Evolutionary conservation across 2,797 vertebrate genomes (phyloP).

Genomic region (Cetoscarus ocellatus): DNA sequence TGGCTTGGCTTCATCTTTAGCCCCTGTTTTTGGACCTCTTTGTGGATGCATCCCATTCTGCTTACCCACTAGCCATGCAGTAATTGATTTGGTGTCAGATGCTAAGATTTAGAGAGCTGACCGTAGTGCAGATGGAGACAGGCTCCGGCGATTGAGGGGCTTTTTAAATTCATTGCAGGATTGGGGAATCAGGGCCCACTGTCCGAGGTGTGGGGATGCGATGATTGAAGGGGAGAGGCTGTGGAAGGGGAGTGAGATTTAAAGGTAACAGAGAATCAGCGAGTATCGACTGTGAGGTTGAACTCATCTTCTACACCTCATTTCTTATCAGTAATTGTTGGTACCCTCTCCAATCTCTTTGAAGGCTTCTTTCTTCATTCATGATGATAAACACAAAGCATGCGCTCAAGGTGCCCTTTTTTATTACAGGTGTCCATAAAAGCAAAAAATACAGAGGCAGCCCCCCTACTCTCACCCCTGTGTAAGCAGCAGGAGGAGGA

Average conservation of each 20-base stretch:
- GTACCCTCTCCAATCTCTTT: constrained; percentile 13
- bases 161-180: constrained; percentile 74
- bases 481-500: constrained; percentile 33
- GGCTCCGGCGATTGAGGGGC: constrained; percentile 64
- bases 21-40: constrained; percentile 64
- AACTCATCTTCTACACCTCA: constrained; percentile 30
- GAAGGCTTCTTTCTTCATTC: constrained; percentile 26
- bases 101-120: constrained; percentile 78
- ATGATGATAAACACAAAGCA: constrained; percentile 42
- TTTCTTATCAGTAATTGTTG: constrained; percentile 30
- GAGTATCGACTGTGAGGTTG: constrained; percentile 20
- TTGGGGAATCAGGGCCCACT: constrained; percentile 40
- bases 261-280: constrained; percentile 43
- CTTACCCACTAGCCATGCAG: constrained; percentile 71
- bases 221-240: constrained; percentile 59
- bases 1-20: constrained; percentile 65
- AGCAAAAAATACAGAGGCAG: constrained; percentile 27
- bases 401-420: constrained; percentile 50
- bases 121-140: constrained; percentile 69
- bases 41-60: constrained; percentile 71
- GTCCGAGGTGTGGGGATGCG: constrained; percentile 46
- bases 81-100: constrained; percentile 83
- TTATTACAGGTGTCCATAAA: constrained; percentile 25
- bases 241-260: constrained; percentile 48
- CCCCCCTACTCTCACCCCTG: constrained; percentile 37